phyloP scores from a whole-genome alignment of 2,113 vertebrate genomes.

The Leucosticte australis region DNA sequence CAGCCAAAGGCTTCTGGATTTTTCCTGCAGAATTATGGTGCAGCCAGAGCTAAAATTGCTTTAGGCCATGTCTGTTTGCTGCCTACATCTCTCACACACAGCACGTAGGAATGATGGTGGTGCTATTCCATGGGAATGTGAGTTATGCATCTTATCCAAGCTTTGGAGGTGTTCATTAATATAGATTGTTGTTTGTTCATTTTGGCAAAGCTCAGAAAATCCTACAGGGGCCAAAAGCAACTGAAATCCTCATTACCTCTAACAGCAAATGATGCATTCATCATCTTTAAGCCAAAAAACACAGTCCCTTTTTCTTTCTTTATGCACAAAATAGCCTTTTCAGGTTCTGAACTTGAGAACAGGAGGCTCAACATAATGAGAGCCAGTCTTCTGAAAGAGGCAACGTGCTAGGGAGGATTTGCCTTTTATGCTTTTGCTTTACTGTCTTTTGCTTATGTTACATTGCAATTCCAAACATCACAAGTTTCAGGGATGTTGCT shows the following conservation, averaged over 20 bases:
- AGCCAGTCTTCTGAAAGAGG: not conserved
- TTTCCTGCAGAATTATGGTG: not conserved
- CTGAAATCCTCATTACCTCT: constrained; percentile 56
- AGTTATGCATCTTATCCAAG: not conserved
- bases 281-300: not conserved
- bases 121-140: not conserved
- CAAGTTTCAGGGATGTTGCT: not conserved
- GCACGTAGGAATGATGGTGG: not conserved
- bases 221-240: constrained; percentile 26
- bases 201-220: constrained; percentile 10
- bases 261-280: not conserved
- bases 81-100: not conserved
- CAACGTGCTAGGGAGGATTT: not conserved
- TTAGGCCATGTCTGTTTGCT: not conserved
- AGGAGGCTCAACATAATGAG: not conserved
- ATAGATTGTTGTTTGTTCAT: not conserved
- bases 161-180: constrained; percentile 32
- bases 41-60: not conserved
- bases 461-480: not conserved
- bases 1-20: not conserved
- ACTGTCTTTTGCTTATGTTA: not conserved
- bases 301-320: not conserved
- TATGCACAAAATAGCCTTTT: not conserved
- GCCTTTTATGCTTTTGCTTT: not conserved
- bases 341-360: not conserved